Conservation (phyloP, 2,113 vertebrate species). For the Melospiza melodia region DNA sequence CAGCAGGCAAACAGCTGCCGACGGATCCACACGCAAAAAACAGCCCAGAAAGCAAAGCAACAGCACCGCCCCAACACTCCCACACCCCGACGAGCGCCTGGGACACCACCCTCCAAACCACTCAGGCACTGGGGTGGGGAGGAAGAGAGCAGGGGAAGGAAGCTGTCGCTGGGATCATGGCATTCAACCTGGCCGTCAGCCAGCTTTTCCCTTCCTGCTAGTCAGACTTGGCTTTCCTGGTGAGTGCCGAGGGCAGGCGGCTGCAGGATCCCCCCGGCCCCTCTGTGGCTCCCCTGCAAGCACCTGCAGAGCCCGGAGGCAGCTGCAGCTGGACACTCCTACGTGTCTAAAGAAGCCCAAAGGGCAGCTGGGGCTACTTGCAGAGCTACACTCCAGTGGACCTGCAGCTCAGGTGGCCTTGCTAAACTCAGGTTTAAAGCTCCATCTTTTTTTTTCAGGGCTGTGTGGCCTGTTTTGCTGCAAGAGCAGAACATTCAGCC, state of each 20-base stretch:
- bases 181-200: not conserved
- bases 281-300: not conserved
- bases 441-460: not conserved
- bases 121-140: not conserved
- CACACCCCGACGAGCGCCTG: rapidly evolving
- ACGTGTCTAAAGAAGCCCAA: rapidly evolving
- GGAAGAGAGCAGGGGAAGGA: constrained; percentile 23
- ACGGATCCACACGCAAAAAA: not conserved
- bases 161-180: not conserved
- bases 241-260: not conserved
- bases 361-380: not conserved
- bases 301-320: not conserved
- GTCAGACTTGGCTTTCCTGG: not conserved
- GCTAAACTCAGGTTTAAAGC: not conserved
- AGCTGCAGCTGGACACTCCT: not conserved
- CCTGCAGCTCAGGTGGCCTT: not conserved
- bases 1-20: not conserved
- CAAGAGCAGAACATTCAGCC: not conserved
- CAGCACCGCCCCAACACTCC: not conserved
- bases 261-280: not conserved
- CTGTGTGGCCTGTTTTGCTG: not conserved
- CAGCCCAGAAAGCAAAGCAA: not conserved
- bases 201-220: not conserved
- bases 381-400: not conserved
- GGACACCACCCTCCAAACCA: not conserved